Percentiles rank a stretch among this genome's conserved stretches.
Conservation (phyloP, 2,113 vertebrate genomes). For the Choloepus hoffmanni region DNA sequence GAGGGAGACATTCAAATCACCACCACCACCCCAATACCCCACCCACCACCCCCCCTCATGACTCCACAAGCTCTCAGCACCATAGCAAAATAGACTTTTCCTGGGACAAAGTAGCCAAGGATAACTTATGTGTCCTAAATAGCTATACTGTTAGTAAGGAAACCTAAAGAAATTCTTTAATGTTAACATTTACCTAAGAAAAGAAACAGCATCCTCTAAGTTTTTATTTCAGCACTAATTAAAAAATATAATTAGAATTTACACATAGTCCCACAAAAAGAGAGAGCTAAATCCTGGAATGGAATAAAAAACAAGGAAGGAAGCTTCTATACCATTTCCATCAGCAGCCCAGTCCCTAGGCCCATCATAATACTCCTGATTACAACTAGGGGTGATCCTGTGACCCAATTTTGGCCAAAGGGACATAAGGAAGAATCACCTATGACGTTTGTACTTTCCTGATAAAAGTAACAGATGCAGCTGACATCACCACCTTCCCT, state of each 20-base stretch:
- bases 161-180: background rate
- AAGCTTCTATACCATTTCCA: background rate
- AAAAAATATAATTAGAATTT: slow-evolving; percentile 2
- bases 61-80: background rate
- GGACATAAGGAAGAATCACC: background rate
- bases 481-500: background rate
- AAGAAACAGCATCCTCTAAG: background rate
- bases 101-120: background rate
- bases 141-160: background rate
- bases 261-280: background rate
- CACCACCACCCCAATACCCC: too few species aligned
- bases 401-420: background rate
- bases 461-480: background rate
- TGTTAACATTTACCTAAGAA: background rate
- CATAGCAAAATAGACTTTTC: background rate
- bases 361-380: background rate
- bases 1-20: background rate
- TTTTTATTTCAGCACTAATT: background rate
- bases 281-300: background rate
- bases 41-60: background rate
- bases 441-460: background rate
- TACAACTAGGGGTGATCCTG: background rate
- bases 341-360: background rate
- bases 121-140: background rate
- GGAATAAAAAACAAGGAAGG: background rate